Base-by-base conservation (phyloP, 2,888 invertebrate genomes). In the Ctena decussata region DNA sequence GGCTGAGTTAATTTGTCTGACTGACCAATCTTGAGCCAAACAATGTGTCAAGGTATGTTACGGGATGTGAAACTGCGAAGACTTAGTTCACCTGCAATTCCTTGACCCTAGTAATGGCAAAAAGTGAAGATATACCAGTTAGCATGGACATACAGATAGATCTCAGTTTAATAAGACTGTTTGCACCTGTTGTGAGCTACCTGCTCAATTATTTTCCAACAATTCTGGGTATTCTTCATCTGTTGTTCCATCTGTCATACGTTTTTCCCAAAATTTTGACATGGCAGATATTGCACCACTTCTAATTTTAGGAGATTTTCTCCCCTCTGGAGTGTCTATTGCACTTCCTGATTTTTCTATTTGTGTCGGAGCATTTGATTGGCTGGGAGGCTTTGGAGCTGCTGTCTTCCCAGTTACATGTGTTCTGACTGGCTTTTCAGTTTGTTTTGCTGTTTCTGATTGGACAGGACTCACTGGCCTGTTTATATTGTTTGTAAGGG, bases 261-360 rank as follows among this genome's bases (percentile, higher is more conserved):
- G 80, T 27, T 93, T 91, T 73, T 94, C 94, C 94, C 94, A 94
- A 85, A 93, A 93, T 37, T 92, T 91, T 0, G 94, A 92, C 73
- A 93, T 90, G 0, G 94, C 94, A 24, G 91, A 91, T 41, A 93
- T 94, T 65, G 92, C 92, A 24, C 93, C 93, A 71, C 86, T 82
- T 75, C 91, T 85, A 35, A 93, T 93, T 82, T 88, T 89, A 6
- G 93, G 89, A 44, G 89, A 82, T 73, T 91, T 82, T 53, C 86
- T 75, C 60, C 77, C 85, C 12, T 85, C 84, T 32, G 89, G 74
- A 46, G 84, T 86, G 70, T 80, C 83, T 37, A 82, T 82, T 32
- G 80, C 78, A 69, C 49, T 72, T 78, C 86, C 84, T 72, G 79
- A 44, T 74, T 80, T 80, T n/a, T 30, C 73, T 44, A 32, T 78